Base-by-base conservation (phyloP, 2,113 vertebrate species). In the Melanostigma gelatinosum region DNA sequence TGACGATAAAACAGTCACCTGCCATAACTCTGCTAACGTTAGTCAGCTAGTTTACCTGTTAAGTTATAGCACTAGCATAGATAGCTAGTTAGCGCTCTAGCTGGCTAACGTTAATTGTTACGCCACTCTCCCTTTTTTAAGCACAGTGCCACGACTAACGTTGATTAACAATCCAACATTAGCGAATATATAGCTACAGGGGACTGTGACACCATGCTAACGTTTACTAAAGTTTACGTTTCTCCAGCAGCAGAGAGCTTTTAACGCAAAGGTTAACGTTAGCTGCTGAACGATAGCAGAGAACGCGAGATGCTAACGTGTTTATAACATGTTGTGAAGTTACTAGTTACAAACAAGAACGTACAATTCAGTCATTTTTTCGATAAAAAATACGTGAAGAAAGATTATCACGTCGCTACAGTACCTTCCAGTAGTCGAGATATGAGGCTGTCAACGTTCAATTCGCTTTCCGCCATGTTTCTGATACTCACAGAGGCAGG, bases 391-490 rank as follows among this genome's bases (percentile, higher is more conserved):
- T 7, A 4, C 12, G 20, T 5, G 40, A 8, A 36, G 29, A 44
- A 1, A 7, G 7, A 15, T 46, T 2, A 60, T 40, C 27, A 7
- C 42, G 72, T 11, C 0, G 55, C 15, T 27, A 20, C 16, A 61
- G 90, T 93, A 97, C 97, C 96, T 95, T 97, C 97, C 85, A 97
- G 95, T 85, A 97, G 89, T n/a, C 96, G 95, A 77, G 96, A 96
- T 94, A 97, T 97, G 83, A 97, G 95, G 89, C 96, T 97, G 86
- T 97, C 97, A 93, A 97, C 95, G 93, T 97, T 97, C 94, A 97
- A 93, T 87, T 97, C 96, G 91, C 96, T 96, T 80, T 97, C 97
- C 96, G 96, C 97, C 97, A 97, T 97, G 93, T 97, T 96, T 85
- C 67, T 82, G 74, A 61, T 78, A n/a, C 63, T 34, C 66, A 20